phyloP scores from a whole-genome alignment of 2,113 vertebrate genomes.

The Tupaia tana region DNA sequence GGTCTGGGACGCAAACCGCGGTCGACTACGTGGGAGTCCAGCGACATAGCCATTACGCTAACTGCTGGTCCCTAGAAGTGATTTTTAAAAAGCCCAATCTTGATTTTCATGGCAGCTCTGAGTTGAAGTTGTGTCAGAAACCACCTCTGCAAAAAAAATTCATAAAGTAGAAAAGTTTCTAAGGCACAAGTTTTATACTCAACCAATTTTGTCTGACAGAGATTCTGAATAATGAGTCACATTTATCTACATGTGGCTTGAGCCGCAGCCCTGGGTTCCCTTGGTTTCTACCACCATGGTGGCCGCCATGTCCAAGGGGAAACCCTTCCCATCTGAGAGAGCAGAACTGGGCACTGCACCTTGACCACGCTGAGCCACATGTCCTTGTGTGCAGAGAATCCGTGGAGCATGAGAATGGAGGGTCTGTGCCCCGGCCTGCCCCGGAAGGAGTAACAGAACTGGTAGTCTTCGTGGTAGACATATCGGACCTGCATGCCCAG shows the following conservation, averaged over 20 bases:
- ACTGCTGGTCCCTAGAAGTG: too few relatives aligned
- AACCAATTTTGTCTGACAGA: neutral
- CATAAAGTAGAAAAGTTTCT: neutral
- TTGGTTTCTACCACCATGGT: neutral
- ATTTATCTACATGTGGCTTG: neutral
- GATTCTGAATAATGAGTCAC: neutral
- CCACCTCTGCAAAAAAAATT: neutral
- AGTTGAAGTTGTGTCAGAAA: neutral
- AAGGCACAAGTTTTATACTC: neutral
- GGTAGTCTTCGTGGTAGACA: slow-evolving; percentile 87
- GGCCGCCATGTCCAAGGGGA: neutral
- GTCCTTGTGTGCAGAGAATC: slow-evolving; percentile 94
- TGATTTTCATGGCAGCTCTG: neutral
- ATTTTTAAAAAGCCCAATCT: neutral
- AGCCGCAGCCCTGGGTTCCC: neutral
- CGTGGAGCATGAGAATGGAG: slow-evolving; percentile 94
- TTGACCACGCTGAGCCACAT: slow-evolving; percentile 95
- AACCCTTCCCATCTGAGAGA: neutral
- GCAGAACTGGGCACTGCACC: slow-evolving; percentile 83
- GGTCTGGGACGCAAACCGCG: too few relatives aligned
- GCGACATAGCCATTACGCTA: too few relatives aligned
- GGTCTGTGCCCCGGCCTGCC: slow-evolving; percentile 90
- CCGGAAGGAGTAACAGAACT: slow-evolving; percentile 94
- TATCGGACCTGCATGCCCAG: slow-evolving; percentile 92
- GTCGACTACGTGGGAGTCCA: too few relatives aligned